These are phyloP conservation scores for Sebastes matsubarae DNA, from an alignment of 2,797 vertebrate species.

Conservation along the genomic window DNA sequence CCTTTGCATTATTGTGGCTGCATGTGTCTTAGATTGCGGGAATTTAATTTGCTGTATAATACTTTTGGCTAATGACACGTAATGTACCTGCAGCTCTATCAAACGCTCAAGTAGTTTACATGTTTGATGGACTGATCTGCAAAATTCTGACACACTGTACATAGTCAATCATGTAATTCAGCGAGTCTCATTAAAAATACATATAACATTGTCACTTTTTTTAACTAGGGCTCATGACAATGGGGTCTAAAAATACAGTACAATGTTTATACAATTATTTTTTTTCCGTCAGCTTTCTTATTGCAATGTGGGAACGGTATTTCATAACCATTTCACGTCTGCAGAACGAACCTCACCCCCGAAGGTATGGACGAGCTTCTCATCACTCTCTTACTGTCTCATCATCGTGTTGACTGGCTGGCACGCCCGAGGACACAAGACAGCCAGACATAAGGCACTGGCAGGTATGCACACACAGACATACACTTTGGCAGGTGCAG, in stretches of 20 bases:
- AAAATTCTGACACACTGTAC: background rate
- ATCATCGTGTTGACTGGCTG: slow-evolving; percentile 62
- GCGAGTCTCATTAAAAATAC: background rate
- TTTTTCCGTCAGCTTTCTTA: background rate
- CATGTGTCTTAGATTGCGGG: background rate
- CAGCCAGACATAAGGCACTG: slow-evolving; percentile 52
- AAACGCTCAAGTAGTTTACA: slow-evolving; percentile 1
- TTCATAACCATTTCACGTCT: slow-evolving; percentile 62
- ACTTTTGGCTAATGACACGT: background rate
- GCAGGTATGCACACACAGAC: slow-evolving; percentile 65
- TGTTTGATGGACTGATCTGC: background rate
- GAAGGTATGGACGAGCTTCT: slow-evolving; percentile 63
- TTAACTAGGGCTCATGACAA: background rate
- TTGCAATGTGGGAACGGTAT: slow-evolving; percentile 27
- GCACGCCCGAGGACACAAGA: slow-evolving; percentile 62
- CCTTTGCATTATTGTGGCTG: background rate
- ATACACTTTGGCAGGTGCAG: slow-evolving; percentile 68
- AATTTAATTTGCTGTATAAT: slow-evolving; percentile 1
- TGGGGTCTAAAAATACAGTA: background rate
- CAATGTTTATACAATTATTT: background rate
- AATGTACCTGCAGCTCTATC: slow-evolving; percentile 1
- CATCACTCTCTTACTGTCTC: slow-evolving; percentile 74
- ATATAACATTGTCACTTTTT: background rate
- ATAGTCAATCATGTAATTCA: slow-evolving; percentile 9
- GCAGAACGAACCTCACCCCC: slow-evolving; percentile 50